These are phyloP conservation scores for Acrocephalus scirpaceus DNA, from an alignment of 2,797 vertebrate species.

Conservation along the genomic window DNA sequence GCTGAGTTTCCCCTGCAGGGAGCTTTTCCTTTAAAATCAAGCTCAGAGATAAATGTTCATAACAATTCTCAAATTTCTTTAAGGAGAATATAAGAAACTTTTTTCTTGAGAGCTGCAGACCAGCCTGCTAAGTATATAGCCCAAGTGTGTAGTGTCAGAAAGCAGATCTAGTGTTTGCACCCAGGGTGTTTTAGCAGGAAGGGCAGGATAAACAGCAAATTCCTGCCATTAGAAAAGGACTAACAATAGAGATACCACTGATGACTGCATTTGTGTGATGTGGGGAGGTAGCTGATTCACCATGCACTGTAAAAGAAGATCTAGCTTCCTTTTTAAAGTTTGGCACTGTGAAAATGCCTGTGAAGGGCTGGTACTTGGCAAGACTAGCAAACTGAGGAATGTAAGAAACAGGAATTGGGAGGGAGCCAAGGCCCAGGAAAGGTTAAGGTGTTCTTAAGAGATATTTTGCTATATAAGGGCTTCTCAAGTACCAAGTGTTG, in stretches of 20 bases:
- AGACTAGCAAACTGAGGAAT: background rate
- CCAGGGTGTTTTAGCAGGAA: background rate
- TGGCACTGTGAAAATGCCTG: background rate
- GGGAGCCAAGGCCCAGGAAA: rapidly evolving
- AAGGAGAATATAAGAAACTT: background rate
- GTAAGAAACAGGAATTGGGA: background rate
- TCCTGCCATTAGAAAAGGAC: background rate
- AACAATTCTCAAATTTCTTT: background rate
- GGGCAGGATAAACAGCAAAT: background rate
- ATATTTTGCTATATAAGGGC: background rate
- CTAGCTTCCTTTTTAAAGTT: background rate
- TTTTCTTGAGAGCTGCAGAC: background rate
- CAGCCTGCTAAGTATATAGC: background rate
- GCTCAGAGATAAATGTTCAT: background rate
- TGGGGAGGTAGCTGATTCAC: background rate
- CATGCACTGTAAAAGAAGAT: background rate
- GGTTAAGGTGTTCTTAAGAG: background rate
- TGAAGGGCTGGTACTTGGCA: background rate
- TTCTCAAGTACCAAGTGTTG: background rate
- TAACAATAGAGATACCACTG: background rate
- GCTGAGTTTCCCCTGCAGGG: background rate
- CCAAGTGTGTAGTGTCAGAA: background rate
- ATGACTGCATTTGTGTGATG: background rate
- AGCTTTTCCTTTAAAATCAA: background rate
- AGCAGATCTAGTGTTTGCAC: background rate